Base-by-base conservation (phyloP, 2,888 invertebrate genomes). In the Rhorus exstirpatorius region DNA sequence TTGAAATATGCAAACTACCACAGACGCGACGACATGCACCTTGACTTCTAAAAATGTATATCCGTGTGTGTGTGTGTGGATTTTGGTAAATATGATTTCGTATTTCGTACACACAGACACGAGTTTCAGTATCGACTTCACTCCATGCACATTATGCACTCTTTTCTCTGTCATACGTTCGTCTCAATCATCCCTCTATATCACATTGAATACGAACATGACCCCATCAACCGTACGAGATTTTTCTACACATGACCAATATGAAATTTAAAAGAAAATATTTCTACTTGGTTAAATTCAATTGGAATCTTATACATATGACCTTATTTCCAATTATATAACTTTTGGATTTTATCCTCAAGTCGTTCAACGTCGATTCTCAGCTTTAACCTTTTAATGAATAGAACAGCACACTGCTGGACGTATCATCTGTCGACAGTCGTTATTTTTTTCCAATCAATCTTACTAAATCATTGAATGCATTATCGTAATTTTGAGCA, bases 1-100 rank as follows among this genome's bases (percentile, higher is more conserved):
- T 90, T 90, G 90, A 90, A 90, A 90, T 89, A 89, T 90, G 90
- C 89, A 90, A 90, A 89, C 89, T 89, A 89, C 88, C 89, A 85
- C 87, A 86, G 85, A 83, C 84, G 74, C 85, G 86, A 83, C 84
- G 86, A 83, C n/a, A n/a, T n/a, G n/a, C 86, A 86, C 87, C 74
- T 77, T 55, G 31, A 44, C 67, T 65, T 53, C 12, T 31, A 46
- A 12, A 46, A 26, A 46, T 46, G 26, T 61, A 6, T 58, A 14
- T 26, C 8, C 12, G 8, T 51, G 65, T 46, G 46, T 67, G 38
- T 81, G 72, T 71, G 49, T 31, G 51, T 55, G 49, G 31, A 51
- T 46, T 70, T 53, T 17, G 21, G 31, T 17, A 24, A 44, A 60
- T 67, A 65, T 61, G 68, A 26, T 61, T 60, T 63, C 46, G 31